Evolutionary conservation across 1,140 invertebrate genomes (phyloP), one percentile per base, ranked within the genome.

Genomic region (Zaprionus ornatus): DNA sequence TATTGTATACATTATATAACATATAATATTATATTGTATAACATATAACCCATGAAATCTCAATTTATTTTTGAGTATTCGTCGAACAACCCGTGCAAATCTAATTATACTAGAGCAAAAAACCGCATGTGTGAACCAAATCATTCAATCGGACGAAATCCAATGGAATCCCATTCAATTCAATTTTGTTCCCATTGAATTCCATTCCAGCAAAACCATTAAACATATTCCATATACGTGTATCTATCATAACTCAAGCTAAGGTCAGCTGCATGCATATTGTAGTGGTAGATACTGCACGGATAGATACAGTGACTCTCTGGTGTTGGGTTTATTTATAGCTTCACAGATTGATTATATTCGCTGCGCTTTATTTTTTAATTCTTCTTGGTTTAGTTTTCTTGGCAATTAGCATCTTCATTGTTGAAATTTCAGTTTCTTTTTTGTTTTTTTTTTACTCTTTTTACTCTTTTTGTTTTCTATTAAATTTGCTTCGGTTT

Each of bases 381-480:
- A 70, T 81, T 40, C 17, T 32, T 64, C 54, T 67, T 55, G 73
- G 63, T 77, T 78, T 90, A 88, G 77, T 88, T 90, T 90, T 75
- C 64, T 54, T 42, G 52, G 63, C 85, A 80, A 88, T 90, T 88
- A 90, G 84, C 84, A 88, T 90, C 64, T 88, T 90, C 81, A 90
- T 88, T 88, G 81, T 82, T 73, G 62, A 56, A 45, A n/a, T 61
- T 61, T 77, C 60, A 25, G 59, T 52, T 68, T 68, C 65, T 42
- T 40, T 57, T 50, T 37, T 60, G n/a, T 57, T 32, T 32, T 57
- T 27, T 65, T 50, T 66, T 45, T 57, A 29, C 15, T 25, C 40
- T 63, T 54, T 50, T 71, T 42, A 40, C 21, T 56, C 15, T 32
- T 9, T 19, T 40, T 55, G 21, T 35, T 65, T 27, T 55, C 54